Conservation (phyloP, 1,140 invertebrate species). For the Cylas formicarius region DNA sequence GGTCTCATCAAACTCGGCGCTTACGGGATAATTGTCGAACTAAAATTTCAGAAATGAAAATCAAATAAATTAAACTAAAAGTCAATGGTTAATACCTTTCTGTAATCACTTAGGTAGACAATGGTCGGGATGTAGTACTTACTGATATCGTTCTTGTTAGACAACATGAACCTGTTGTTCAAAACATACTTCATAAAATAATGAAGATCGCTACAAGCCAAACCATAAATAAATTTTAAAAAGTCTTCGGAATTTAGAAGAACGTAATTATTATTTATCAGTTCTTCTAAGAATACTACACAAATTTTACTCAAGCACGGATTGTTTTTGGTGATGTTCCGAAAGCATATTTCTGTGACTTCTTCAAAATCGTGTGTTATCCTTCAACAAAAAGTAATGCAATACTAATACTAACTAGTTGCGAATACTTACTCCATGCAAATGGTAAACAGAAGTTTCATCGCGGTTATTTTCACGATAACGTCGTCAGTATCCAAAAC, state of each 20-base stretch:
- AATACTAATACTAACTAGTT: slow-evolving; percentile 1
- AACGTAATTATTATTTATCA: slow-evolving; percentile 21
- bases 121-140: slow-evolving; percentile 22
- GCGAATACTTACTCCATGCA: slow-evolving; percentile 17
- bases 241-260: slow-evolving; percentile 19
- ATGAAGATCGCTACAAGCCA: slow-evolving; percentile 18
- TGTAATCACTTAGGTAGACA: slow-evolving; percentile 21
- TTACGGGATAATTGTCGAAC: slow-evolving; percentile 19
- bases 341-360: slow-evolving; percentile 20
- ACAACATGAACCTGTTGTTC: slow-evolving; percentile 19
- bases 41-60: slow-evolving; percentile 12
- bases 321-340: slow-evolving; percentile 15
- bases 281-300: slow-evolving; percentile 19
- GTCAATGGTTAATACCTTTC: slow-evolving; percentile 12
- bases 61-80: not conserved
- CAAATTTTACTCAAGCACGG: slow-evolving; percentile 18
- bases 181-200: slow-evolving; percentile 20
- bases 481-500: slow-evolving; percentile 12
- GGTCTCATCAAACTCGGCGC: slow-evolving; percentile 8
- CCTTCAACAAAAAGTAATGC: slow-evolving; percentile 21
- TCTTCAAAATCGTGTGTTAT: slow-evolving; percentile 24
- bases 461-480: slow-evolving; percentile 14
- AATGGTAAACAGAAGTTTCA: slow-evolving; percentile 22
- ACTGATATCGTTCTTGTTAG: slow-evolving; percentile 22
- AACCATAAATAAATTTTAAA: slow-evolving; percentile 19